A percentile compares a stretch with the other conserved stretches of the same genome.
Evolutionary conservation across 2,113 vertebrate species (phyloP).

Genomic region (Gallinago paraguaiae): DNA sequence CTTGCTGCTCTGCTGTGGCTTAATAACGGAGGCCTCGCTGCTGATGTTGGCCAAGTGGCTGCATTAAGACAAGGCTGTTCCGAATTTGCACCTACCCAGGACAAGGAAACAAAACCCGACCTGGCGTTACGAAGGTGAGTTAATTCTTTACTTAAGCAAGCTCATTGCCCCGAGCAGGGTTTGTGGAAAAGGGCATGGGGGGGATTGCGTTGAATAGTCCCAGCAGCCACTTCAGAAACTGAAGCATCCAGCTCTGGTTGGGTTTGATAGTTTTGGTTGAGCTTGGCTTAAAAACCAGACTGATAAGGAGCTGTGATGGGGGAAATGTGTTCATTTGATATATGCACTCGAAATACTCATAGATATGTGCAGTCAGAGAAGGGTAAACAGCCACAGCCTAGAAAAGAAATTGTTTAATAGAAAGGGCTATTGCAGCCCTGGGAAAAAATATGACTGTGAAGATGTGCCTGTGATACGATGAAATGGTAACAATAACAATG

Average conservation of each 20-base stretch:
- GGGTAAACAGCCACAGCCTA: background rate
- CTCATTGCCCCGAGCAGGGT: background rate
- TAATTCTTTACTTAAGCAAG: background rate
- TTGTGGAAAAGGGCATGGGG: background rate
- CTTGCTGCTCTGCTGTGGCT: background rate
- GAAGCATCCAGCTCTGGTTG: background rate
- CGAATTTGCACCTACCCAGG: background rate
- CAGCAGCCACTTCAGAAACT: background rate
- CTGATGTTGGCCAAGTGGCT: background rate
- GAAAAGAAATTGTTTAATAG: background rate
- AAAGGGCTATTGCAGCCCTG: background rate
- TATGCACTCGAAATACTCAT: background rate
- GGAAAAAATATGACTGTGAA: background rate
- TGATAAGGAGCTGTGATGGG: background rate
- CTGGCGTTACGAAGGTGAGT: background rate
- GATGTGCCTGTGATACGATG: background rate
- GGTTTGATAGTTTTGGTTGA: background rate
- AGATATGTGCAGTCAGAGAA: background rate
- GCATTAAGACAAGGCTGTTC: background rate
- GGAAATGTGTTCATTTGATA: background rate
- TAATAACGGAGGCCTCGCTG: accelerated
- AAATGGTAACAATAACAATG: background rate
- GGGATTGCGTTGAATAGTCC: background rate
- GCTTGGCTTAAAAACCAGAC: background rate
- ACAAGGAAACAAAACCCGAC: background rate